Base-by-base conservation (phyloP, 2,888 invertebrate genomes). In the Apamea epomidion region DNA sequence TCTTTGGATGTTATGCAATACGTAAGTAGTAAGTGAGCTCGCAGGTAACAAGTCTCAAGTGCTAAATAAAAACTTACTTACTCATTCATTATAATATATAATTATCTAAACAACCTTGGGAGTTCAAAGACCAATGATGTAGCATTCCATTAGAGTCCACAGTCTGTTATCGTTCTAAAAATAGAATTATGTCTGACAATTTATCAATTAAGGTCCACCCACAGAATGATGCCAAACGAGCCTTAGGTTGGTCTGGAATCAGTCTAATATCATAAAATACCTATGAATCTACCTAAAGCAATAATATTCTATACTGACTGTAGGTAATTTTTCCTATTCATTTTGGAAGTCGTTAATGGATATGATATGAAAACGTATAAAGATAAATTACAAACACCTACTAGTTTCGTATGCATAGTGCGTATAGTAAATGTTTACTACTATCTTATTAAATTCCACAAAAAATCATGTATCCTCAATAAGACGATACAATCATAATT, bases 1-100 rank as follows among this genome's bases (percentile, higher is more conserved):
- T 70, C 74, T 86, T 82, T 86, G 74, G 54, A 81, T 68, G 72
- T 72, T 82, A 72, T 37, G 67, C 18, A 85, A 85, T 54, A 70
- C 32, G 10, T 42, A 45, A 16, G 10, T 32, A n/a, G 58, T n/a
- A 32, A 37, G 58, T 60, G 32, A 29, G 29, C 18, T 21, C 21
- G 37, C 58, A 67, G 21, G 16, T 32, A 29, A 21, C 7, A 60
- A n/a, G 8, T n/a, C 42, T 51, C 14, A 60, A 25, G n/a, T 54
- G 81, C 6, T 67, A 67, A 60, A 51, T 51, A 71, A 70, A 60
- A 65, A 48, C n/a, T 32, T 54, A 29, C 10, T 25, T 58, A n/a
- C 4, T 6, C 21, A n/a, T 54, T 42, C 18, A n/a, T 5, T n/a
- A 32, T 2, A 32, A 29, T 72, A 32, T 32, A 32, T n/a, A n/a